These are phyloP conservation scores for Acronicta psi DNA, from an alignment of 2,888 invertebrate genomes.

Conservation along the genomic window DNA sequence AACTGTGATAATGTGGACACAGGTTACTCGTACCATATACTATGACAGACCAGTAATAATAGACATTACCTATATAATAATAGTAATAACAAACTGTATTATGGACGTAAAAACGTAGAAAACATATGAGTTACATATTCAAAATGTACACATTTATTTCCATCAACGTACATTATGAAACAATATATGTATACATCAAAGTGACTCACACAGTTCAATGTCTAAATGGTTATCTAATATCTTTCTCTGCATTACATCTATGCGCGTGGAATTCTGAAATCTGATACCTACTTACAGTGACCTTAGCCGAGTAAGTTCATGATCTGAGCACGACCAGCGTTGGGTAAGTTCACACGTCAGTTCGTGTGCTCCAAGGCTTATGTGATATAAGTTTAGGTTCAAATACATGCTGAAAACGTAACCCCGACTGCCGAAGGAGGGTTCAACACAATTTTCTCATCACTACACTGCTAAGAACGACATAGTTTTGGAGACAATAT, in stretches of 20 bases:
- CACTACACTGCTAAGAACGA: too few species aligned
- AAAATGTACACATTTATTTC: too few species aligned
- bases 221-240: not conserved
- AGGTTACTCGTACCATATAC: too few species aligned
- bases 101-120: too few species aligned
- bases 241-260: conserved; percentile 24
- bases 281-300: conserved; percentile 42
- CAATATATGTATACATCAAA: not conserved
- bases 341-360: conserved; percentile 46
- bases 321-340: conserved; percentile 44
- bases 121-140: too few species aligned
- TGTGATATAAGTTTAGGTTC: conserved; percentile 26
- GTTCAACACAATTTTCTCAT: too few species aligned
- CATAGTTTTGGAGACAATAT: too few species aligned
- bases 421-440: too few species aligned
- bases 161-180: not conserved
- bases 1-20: too few species aligned
- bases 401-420: conserved; percentile 15
- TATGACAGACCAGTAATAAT: too few species aligned
- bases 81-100: too few species aligned
- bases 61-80: too few species aligned
- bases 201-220: conserved; percentile 1
- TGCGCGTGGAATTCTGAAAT: conserved; percentile 43
- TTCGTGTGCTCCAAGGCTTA: conserved; percentile 19
- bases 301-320: conserved; percentile 54